These are phyloP conservation scores for Thymallus thymallus DNA, from an alignment of 2,113 vertebrate genomes.

Conservation along the genomic window DNA sequence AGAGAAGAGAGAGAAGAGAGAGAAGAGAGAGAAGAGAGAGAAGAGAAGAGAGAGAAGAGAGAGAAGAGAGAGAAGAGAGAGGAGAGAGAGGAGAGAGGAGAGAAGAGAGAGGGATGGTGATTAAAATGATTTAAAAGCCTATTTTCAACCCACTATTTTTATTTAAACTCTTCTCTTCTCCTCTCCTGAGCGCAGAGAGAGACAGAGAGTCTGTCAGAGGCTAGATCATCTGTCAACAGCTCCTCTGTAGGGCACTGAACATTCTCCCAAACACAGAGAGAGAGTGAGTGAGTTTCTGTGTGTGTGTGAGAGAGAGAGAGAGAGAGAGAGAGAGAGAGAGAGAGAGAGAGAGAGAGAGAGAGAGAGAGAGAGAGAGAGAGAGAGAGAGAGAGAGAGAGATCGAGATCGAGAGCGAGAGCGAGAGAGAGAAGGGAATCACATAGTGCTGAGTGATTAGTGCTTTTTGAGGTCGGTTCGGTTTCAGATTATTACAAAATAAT, in stretches of 20 bases:
- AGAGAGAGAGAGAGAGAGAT: no score
- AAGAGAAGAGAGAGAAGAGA: neutral
- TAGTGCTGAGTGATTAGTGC: no score
- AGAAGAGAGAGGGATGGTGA: slow-evolving; percentile 10
- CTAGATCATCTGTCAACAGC: neutral
- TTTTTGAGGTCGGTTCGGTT: no score
- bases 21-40: slow-evolving; percentile 7
- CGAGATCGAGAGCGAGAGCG: no score
- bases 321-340: no score
- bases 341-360: neutral
- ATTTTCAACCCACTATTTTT: neutral
- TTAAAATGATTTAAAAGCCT: neutral
- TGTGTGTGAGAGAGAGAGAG: neutral
- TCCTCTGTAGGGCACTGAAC: neutral
- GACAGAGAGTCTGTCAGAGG: neutral
- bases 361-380: neutral
- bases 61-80: slow-evolving; percentile 4
- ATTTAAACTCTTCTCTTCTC: slow-evolving; percentile 4
- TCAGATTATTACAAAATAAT: no score
- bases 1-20: neutral
- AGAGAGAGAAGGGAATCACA: no score
- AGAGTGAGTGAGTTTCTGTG: neutral
- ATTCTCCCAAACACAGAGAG: neutral
- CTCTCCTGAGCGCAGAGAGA: neutral
- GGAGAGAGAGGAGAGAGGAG: slow-evolving; percentile 2